Evolutionary conservation across 1,140 invertebrate species (phyloP).

Genomic region (Drosophila kepulauana): DNA sequence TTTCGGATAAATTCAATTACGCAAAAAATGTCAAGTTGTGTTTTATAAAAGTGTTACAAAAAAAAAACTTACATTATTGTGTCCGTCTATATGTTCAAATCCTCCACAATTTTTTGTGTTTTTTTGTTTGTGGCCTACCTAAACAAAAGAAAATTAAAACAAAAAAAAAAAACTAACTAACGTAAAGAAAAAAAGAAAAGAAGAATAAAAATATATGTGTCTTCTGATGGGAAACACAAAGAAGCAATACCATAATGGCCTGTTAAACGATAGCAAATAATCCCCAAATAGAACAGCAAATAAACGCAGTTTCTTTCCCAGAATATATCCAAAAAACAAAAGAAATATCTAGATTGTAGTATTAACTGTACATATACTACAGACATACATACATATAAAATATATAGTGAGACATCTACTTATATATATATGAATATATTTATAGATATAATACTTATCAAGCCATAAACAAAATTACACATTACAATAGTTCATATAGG

Average conservation of each 20-base stretch:
- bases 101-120: neutral
- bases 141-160: slow-evolving; percentile 12
- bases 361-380: slow-evolving; percentile 18
- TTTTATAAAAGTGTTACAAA: neutral
- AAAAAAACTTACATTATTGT: no score
- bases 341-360: slow-evolving; percentile 15
- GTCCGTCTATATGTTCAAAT: neutral
- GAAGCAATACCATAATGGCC: slow-evolving; percentile 58
- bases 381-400: slow-evolving; percentile 1
- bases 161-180: slow-evolving; percentile 12
- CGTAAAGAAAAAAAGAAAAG: slow-evolving; percentile 13
- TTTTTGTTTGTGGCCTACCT: slow-evolving; percentile 29
- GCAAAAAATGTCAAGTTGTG: neutral
- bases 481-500: slow-evolving; percentile 16
- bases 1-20: neutral
- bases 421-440: slow-evolving; percentile 18
- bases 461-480: slow-evolving; percentile 17
- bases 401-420: neutral
- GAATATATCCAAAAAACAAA: slow-evolving; percentile 29
- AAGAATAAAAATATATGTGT: slow-evolving; percentile 29
- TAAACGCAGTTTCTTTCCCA: slow-evolving; percentile 38
- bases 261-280: slow-evolving; percentile 51
- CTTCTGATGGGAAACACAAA: slow-evolving; percentile 40
- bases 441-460: slow-evolving; percentile 9
- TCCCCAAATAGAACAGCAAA: slow-evolving; percentile 39